Evolutionary conservation across 1,140 invertebrate genomes (phyloP).

Genomic region (Platyscapa corneri): DNA sequence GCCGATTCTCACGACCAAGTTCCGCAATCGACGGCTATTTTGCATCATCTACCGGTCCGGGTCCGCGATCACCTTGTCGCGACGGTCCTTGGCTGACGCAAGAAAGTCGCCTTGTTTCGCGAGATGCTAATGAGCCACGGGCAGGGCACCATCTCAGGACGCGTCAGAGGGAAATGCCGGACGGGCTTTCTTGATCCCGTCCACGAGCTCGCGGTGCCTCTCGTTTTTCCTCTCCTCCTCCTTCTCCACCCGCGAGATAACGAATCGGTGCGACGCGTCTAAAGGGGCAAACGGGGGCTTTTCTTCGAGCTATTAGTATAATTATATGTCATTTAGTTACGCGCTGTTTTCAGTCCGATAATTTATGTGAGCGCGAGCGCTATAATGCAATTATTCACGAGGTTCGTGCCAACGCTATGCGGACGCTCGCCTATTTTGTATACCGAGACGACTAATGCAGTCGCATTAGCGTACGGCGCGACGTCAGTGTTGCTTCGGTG

Average conservation of each 20-base stretch:
- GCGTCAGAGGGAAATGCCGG: neutral
- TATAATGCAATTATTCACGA: neutral
- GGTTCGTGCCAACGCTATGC: too few relatives aligned
- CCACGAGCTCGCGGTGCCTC: neutral
- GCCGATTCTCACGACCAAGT: neutral
- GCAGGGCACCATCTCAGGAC: neutral
- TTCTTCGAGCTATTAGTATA: too few relatives aligned
- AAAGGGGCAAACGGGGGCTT: too few relatives aligned
- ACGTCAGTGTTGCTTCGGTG: too few relatives aligned
- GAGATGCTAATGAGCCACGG: constrained; percentile 33
- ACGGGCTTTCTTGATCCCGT: neutral
- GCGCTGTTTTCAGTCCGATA: neutral
- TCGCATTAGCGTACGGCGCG: too few relatives aligned
- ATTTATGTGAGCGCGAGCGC: neutral
- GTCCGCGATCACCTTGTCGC: constrained; percentile 59
- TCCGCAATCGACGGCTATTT: constrained; percentile 52
- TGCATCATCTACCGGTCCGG: constrained; percentile 72
- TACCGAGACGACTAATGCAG: too few relatives aligned
- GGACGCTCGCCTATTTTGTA: neutral
- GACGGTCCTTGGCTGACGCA: constrained; percentile 71
- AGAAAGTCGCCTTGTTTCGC: constrained; percentile 67
- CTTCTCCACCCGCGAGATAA: too few relatives aligned
- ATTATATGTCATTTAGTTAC: neutral
- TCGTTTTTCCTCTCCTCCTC: neutral
- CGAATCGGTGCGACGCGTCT: too few relatives aligned